Percentiles rank a stretch among this genome's conserved stretches.
Conservation (phyloP, 2,888 invertebrate genomes). For the Lacanobia oleracea region DNA sequence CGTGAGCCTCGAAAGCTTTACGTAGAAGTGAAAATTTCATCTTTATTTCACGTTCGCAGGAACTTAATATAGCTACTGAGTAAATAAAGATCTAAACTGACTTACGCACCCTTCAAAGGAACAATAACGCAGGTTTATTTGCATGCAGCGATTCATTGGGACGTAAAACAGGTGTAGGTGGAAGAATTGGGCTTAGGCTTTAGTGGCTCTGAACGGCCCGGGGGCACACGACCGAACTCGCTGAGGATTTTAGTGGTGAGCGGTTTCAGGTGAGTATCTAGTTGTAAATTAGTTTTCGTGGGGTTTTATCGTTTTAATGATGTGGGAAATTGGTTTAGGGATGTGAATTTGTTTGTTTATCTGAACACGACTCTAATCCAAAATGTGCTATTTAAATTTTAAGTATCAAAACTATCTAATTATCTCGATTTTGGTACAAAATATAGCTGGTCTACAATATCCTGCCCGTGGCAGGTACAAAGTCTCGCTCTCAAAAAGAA, state of each 20-base stretch:
- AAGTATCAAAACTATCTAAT: conserved; percentile 4
- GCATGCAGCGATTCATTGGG: conserved; percentile 84
- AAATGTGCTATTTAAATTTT: background rate
- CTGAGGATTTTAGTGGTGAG: conserved; percentile 46
- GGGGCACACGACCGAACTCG: conserved; percentile 71
- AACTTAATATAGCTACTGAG: conserved; percentile 63
- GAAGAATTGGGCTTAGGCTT: conserved; percentile 79
- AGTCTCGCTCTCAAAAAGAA: conserved; percentile 58
- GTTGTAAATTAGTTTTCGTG: conserved; percentile 5
- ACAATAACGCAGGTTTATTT: conserved; percentile 83
- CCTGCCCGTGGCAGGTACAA: conserved; percentile 56
- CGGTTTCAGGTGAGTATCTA: background rate
- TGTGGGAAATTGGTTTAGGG: background rate
- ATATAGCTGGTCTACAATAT: conserved; percentile 19
- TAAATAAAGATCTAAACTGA: conserved; percentile 74
- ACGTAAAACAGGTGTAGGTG: conserved; percentile 85
- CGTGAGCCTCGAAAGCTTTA: conserved; percentile 18
- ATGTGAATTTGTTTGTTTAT: background rate
- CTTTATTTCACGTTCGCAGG: conserved; percentile 53
- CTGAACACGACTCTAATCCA: background rate
- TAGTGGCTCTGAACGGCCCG: conserved; percentile 67
- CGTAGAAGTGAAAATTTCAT: conserved; percentile 44
- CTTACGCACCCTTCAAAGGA: conserved; percentile 76
- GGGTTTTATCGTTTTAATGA: background rate
- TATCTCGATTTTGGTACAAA: conserved; percentile 2